A percentile compares a stretch with the other conserved stretches of the same genome.
Conservation (phyloP, 2,888 invertebrate species). For the Agrochola circellaris region DNA sequence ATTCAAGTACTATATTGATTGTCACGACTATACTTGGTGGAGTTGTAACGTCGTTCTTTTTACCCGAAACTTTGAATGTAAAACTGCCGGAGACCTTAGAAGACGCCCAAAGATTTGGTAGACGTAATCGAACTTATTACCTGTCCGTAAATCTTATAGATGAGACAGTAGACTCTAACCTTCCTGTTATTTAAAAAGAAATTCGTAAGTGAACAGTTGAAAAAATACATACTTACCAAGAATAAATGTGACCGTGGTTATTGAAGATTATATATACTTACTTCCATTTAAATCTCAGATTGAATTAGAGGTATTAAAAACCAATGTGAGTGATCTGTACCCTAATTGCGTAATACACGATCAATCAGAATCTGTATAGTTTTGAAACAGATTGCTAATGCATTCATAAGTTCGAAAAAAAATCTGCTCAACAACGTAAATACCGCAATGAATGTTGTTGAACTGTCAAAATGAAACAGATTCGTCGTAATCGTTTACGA, state of each 20-base stretch:
- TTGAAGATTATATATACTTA: not conserved
- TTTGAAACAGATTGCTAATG: no score
- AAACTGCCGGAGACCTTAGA: conserved; percentile 92
- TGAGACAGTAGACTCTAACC: conserved; percentile 42
- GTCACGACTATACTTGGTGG: conserved; percentile 82
- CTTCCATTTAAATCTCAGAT: not conserved
- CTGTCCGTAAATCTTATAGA: conserved; percentile 32
- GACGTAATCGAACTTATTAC: conserved; percentile 65
- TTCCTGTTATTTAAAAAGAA: not conserved
- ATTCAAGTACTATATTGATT: conserved; percentile 76
- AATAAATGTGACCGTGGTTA: not conserved
- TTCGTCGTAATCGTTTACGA: no score
- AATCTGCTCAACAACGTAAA: no score
- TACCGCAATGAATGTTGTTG: no score
- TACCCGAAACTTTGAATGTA: conserved; percentile 92
- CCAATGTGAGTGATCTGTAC: not conserved
- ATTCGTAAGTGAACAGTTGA: not conserved
- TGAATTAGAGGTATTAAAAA: not conserved
- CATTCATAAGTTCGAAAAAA: no score
- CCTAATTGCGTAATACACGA: no score
- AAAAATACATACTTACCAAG: not conserved
- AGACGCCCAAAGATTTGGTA: conserved; percentile 91
- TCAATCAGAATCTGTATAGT: no score
- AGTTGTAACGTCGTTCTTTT: conserved; percentile 84
- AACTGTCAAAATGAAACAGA: no score